phyloP scores from a whole-genome alignment of 2,797 vertebrate species.

The Scleropages formosus region DNA sequence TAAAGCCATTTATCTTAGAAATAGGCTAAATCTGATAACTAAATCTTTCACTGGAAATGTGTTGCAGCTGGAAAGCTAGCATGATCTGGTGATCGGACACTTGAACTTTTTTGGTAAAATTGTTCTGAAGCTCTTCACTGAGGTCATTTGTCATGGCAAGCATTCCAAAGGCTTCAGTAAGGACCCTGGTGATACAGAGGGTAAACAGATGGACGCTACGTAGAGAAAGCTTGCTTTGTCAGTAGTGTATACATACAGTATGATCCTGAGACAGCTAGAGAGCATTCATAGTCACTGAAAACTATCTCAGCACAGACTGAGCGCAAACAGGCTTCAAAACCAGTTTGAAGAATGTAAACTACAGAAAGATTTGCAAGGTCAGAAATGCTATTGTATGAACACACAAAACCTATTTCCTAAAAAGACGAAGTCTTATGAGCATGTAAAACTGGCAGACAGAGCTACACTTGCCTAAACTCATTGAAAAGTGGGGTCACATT shows the following conservation, averaged over 20 bases:
- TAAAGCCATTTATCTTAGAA: background rate
- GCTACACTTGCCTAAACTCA: background rate
- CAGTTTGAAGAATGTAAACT: slow-evolving; percentile 8
- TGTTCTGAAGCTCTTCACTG: background rate
- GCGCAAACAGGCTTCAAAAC: background rate
- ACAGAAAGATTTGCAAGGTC: background rate
- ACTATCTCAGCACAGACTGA: slow-evolving; percentile 3
- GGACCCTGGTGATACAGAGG: background rate
- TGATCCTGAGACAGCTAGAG: slow-evolving; percentile 63
- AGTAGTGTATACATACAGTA: slow-evolving; percentile 62
- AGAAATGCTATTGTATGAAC: background rate
- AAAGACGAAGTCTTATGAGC: background rate
- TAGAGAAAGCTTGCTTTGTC: slow-evolving; percentile 46
- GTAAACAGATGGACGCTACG: slow-evolving; percentile 24
- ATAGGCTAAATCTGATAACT: slow-evolving; percentile 9
- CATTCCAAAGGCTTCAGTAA: background rate
- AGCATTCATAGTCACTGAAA: slow-evolving; percentile 45
- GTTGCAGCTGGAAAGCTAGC: background rate
- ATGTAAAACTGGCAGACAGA: slow-evolving; percentile 3
- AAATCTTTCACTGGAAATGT: slow-evolving; percentile 17
- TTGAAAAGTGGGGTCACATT: too few species aligned
- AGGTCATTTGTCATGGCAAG: background rate
- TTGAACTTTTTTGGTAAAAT: background rate
- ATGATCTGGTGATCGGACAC: background rate
- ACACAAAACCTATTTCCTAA: background rate